Evolutionary conservation across 2,888 invertebrate species (phyloP).

Genomic region (Synanthedon tipuliformis): DNA sequence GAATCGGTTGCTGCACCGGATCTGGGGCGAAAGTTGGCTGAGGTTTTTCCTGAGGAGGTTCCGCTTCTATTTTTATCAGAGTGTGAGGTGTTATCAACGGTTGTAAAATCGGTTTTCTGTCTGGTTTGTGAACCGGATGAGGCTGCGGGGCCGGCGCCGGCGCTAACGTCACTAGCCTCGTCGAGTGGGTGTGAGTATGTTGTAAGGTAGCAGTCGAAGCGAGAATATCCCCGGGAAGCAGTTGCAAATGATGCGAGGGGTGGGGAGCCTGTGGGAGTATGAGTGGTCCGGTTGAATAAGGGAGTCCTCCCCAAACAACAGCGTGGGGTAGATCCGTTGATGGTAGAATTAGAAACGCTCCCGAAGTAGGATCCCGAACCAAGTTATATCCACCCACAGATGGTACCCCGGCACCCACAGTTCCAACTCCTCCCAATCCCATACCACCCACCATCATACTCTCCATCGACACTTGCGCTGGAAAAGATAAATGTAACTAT

Average conservation of each 20-base stretch:
- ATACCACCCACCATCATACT: conserved; percentile 77
- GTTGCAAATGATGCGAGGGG: conserved; percentile 74
- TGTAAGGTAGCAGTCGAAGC: conserved; percentile 74
- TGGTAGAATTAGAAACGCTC: conserved; percentile 84
- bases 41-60: conserved; percentile 60
- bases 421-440: conserved; percentile 76
- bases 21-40: conserved; percentile 55
- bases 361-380: conserved; percentile 86
- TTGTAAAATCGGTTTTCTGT: conserved; percentile 62
- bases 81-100: conserved; percentile 60
- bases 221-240: conserved; percentile 75
- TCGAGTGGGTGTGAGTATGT: conserved; percentile 77
- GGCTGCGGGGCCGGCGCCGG: conserved; percentile 64
- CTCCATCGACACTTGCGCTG: conserved; percentile 80
- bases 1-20: conserved; percentile 60
- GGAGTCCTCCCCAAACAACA: conserved; percentile 80
- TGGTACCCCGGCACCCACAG: conserved; percentile 68
- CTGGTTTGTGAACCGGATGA: conserved; percentile 32
- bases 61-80: conserved; percentile 80
- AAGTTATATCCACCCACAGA: conserved; percentile 86
- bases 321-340: conserved; percentile 78
- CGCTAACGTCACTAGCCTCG: conserved; percentile 74
- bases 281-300: conserved; percentile 52
- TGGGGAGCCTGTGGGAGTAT: conserved; percentile 63
- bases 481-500: conserved; percentile 13